These are phyloP conservation scores for Aphelenchoides avenae DNA, from an alignment of 1,140 invertebrate species.

Conservation along the genomic window DNA sequence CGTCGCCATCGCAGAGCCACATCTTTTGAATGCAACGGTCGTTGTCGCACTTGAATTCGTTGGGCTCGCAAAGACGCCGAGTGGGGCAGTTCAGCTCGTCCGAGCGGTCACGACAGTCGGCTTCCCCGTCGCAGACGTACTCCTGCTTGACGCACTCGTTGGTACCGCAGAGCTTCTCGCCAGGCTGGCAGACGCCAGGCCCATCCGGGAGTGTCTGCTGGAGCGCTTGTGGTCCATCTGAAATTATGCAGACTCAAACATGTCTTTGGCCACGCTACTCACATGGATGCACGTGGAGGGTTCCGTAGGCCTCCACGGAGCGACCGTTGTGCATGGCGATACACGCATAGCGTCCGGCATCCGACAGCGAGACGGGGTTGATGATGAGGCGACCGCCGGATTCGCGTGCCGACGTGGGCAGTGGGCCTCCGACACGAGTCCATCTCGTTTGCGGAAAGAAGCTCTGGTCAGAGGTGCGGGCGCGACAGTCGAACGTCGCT, in stretches of 20 bases:
- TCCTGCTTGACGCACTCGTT: conserved; percentile 80
- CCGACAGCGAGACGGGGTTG: conserved; percentile 18
- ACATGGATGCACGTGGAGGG: conserved; percentile 50
- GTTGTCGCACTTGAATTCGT: conserved; percentile 79
- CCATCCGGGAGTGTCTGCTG: conserved; percentile 19
- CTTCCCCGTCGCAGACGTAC: conserved; percentile 74
- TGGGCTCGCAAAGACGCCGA: conserved; percentile 73
- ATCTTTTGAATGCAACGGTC: conserved; percentile 82
- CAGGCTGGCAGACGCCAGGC: conserved; percentile 65
- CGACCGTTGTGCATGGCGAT: conserved; percentile 52
- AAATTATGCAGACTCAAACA: conserved; percentile 19
- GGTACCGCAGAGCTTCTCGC: conserved; percentile 83
- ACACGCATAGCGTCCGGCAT: conserved; percentile 53
- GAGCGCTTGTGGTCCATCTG: conserved; percentile 55
- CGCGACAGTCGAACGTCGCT: conserved; percentile 55
- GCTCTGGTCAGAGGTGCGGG: conserved; percentile 47
- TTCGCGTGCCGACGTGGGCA: conserved; percentile 45
- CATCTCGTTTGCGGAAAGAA: conserved; percentile 50
- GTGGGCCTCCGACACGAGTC: conserved; percentile 54
- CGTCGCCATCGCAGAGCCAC: conserved; percentile 77
- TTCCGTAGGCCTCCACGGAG: conserved; percentile 52
- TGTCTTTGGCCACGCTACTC: conserved; percentile 12
- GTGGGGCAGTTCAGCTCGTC: conserved; percentile 65
- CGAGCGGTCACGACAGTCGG: conserved; percentile 68
- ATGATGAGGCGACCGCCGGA: conserved; percentile 44